phyloP scores from a whole-genome alignment of 2,888 invertebrate genomes.

The Callimorpha dominula region DNA sequence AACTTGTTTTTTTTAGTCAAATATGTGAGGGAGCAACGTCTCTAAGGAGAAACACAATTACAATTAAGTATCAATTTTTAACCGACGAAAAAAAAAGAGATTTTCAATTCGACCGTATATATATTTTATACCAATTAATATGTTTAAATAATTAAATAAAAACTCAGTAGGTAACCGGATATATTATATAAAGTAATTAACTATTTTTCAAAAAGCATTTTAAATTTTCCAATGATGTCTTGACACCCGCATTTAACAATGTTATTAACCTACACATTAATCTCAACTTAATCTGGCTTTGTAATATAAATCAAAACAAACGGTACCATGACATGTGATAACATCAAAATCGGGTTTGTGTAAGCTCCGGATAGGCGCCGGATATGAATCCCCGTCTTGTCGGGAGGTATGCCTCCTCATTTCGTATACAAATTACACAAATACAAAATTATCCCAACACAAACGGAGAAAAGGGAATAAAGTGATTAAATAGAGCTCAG shows the following conservation, averaged over 20 bases:
- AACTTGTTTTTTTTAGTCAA: background rate
- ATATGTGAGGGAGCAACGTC: too few species aligned
- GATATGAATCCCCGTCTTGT: conserved; percentile 77
- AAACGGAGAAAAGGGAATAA: conserved; percentile 87
- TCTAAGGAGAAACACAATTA: too few species aligned
- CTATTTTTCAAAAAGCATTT: too few species aligned
- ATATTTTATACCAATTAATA: too few species aligned
- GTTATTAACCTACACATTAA: conserved; percentile 58
- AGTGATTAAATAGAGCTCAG: conserved; percentile 88
- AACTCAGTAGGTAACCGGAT: too few species aligned
- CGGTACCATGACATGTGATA: conserved; percentile 73
- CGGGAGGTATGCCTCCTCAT: conserved; percentile 79
- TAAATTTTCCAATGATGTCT: conserved; percentile 21
- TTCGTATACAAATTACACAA: conserved; percentile 86
- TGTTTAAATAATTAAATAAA: too few species aligned
- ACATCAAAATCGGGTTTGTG: conserved; percentile 72
- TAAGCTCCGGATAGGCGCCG: conserved; percentile 72
- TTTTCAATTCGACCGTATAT: too few species aligned
- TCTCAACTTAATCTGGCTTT: conserved; percentile 61
- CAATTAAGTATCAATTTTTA: too few species aligned
- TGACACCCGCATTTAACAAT: conserved; percentile 39
- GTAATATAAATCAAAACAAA: conserved; percentile 66
- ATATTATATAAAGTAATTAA: too few species aligned
- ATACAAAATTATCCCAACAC: conserved; percentile 86
- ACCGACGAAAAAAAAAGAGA: too few species aligned